Evolutionary conservation across 2,797 vertebrate species (phyloP).

Genomic region (Xiphorhynchus erythropygius): DNA sequence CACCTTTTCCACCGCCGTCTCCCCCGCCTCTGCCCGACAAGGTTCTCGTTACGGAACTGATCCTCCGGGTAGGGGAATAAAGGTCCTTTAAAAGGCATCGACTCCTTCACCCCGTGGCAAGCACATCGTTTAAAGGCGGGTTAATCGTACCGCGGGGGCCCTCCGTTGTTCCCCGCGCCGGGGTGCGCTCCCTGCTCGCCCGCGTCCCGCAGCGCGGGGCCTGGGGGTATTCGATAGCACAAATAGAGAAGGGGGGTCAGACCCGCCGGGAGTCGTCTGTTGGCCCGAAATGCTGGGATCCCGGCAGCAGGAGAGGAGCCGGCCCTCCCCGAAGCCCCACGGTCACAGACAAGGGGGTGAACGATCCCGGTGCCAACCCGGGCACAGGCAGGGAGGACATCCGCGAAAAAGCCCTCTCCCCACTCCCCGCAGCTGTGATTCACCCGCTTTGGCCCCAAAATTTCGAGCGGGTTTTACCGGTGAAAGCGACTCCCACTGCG

Average conservation of each 20-base stretch:
- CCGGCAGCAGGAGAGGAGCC: neutral
- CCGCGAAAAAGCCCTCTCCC: neutral
- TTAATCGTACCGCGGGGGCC: neutral
- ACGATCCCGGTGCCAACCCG: neutral
- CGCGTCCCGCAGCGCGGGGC: neutral
- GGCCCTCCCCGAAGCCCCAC: neutral
- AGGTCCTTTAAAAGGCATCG: neutral
- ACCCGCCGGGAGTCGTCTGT: rapidly evolving
- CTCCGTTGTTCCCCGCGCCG: neutral
- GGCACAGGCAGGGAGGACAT: rapidly evolving
- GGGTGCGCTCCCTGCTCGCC: neutral
- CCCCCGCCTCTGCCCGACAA: neutral
- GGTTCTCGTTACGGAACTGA: neutral
- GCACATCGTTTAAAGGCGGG: neutral
- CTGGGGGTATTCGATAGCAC: neutral
- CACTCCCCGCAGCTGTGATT: neutral
- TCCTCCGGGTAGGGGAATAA: neutral
- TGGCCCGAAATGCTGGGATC: neutral
- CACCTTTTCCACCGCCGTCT: neutral
- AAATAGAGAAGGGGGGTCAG: neutral
- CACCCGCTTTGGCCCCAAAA: neutral
- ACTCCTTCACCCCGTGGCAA: neutral
- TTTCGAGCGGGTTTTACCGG: neutral
- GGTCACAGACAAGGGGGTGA: neutral
- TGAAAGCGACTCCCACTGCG: neutral